Evolutionary conservation across 1,140 invertebrate genomes (phyloP), one percentile per base, ranked within the genome.

Genomic region (Drosophila kepulauana): DNA sequence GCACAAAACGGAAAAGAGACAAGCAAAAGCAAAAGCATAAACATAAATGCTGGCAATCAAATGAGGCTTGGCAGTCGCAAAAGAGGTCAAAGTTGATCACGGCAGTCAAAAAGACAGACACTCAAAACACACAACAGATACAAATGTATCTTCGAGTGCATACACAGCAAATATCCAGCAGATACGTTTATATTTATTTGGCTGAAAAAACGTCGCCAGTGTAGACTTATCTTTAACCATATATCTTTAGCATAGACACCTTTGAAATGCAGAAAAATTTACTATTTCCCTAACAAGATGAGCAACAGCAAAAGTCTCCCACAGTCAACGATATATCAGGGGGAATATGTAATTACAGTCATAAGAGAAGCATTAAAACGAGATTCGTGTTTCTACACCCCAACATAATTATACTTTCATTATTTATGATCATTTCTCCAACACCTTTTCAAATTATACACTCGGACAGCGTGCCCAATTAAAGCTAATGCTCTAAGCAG

Each of bases 51-150:
- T 88, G 84, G 79, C 82, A 75, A 82, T 87, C 84, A 87, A 88
- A 81, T 88, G 77, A 77, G 71, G 78, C 78, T 80, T 73, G 71
- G 52, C 70, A 76, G 81, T 70, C 67, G 59, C 74, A 88, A 88
- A 88, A 89, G 85, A 81, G 85, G 85, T 88, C 85, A 88, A 85
- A 88, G 85, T 89, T 88, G 85, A 88, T 75, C 73, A 67, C 64
- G 80, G 38, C 73, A 71, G 64, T 78, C 70, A 48, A 71, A 77
- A 71, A 77, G 58, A 72, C 46, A 75, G 48, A 56, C 28, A 51
- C 45, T 16, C 11, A n/a, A 38, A n/a, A 45, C 38, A 62, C 13
- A 28, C 5, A 63, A 41, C 3, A 57, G 43, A 58, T 56, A 41
- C 25, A 62, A 20, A 68, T 20, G 35, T 69, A 54, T 5, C 49